Evolutionary conservation across 2,797 vertebrate genomes (phyloP).

Genomic region (Microcaecilia unicolor): DNA sequence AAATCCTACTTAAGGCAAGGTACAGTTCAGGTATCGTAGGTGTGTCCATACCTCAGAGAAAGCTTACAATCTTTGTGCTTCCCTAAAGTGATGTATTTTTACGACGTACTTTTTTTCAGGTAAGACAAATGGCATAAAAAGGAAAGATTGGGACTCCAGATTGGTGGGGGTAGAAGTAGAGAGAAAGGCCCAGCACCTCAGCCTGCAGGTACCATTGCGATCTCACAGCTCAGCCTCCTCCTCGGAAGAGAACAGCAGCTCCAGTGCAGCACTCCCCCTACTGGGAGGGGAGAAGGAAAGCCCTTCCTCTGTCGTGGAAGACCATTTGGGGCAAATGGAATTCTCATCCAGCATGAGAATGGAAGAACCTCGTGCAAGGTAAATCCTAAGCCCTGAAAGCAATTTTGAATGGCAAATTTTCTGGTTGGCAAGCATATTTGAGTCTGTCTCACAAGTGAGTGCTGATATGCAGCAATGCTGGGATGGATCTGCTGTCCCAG

Average conservation of each 20-base stretch:
- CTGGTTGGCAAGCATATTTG: no score
- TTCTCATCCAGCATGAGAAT: slow-evolving; percentile 40
- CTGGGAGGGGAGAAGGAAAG: slow-evolving; percentile 82
- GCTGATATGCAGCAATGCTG: no score
- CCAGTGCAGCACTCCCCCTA: slow-evolving; percentile 83
- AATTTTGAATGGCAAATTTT: no score
- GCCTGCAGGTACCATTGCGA: slow-evolving; percentile 81
- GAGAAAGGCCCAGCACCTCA: slow-evolving; percentile 76
- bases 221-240: slow-evolving; percentile 92
- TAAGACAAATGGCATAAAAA: slow-evolving; percentile 61
- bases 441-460: no score
- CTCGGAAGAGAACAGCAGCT: slow-evolving; percentile 89
- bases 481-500: no score
- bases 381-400: no score
- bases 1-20: no score
- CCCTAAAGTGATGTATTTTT: not conserved
- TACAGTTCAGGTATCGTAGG: no score
- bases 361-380: slow-evolving; percentile 72
- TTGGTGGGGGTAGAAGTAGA: slow-evolving; percentile 69
- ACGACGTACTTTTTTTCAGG: slow-evolving; percentile 40
- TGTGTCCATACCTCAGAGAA: no score
- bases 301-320: slow-evolving; percentile 71
- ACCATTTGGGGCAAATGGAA: slow-evolving; percentile 53
- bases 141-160: slow-evolving; percentile 66
- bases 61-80: no score